Base-by-base conservation (phyloP, 2,888 invertebrate species). In the Anoplius nigerrimus region DNA sequence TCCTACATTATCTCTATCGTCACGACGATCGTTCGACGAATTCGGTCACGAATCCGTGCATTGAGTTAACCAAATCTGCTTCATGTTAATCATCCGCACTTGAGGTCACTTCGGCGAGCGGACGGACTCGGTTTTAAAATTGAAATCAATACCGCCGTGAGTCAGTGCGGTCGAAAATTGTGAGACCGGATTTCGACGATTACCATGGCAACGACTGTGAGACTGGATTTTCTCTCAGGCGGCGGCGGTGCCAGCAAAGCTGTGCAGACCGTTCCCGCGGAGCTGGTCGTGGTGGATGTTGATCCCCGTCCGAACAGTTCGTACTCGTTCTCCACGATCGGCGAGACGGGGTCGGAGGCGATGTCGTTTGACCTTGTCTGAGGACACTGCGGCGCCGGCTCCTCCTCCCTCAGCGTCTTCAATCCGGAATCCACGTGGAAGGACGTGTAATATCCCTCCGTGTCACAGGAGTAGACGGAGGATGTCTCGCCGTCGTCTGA, bases 361-460 rank as follows among this genome's bases (percentile, higher is more conserved):
- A 86, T 56, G 52, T 87, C 87, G 53, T 81, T 86, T 43, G 94
- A 93, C 84, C 92, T 94, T 11, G 93, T 93, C 84, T 95, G 87
- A 0, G 95, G 94, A 22, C 93, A 94, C 72, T 93, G 92, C 0
- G 94, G 94, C 74, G 91, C 89, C 72, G 93, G 91, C 79, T 94
- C 94, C 80, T 92, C 92, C 89, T 96, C 96, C 84, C 95, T 94
- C 15, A 96, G 89, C 0, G 96, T 95, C 85, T 95, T 95, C 72
- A 98, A 89, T 0, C 98, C 98, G 64, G 97, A 97, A 89, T 98
- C 98, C 92, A 97, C 94, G 89, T 98, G 98, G 91, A 98, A 98
- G 20, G 98, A 98, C 0, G 98, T 98, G 88, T 97, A 98, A 89
- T 98, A 98, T 6, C 98, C 98, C 89, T 98, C 98, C 0, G 97